Conservation (phyloP, 2,797 vertebrate genomes). For the Delichon dasypus region DNA sequence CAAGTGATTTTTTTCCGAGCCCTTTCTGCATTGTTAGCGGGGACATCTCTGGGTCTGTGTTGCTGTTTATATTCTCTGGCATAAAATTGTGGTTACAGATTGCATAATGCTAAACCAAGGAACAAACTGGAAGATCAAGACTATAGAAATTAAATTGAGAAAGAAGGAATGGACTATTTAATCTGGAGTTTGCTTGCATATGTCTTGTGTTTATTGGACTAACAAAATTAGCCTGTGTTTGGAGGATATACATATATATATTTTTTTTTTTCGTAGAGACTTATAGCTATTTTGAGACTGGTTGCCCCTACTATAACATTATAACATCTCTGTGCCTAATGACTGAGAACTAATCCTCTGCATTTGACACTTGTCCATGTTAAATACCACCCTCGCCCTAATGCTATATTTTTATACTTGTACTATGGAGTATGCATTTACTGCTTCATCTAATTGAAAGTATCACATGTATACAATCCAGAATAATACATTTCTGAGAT, state of each 20-base stretch:
- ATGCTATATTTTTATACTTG: background rate
- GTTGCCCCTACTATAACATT: background rate
- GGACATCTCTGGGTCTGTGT: background rate
- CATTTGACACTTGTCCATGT: background rate
- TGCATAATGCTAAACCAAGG: background rate
- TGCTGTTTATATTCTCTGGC: background rate
- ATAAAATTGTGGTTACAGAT: background rate
- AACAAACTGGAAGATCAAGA: background rate
- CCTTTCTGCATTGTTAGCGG: background rate
- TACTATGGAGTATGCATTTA: background rate
- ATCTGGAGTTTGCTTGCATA: background rate
- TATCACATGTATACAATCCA: background rate
- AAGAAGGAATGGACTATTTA: background rate
- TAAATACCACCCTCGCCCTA: background rate
- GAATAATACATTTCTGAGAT: constrained; percentile 24
- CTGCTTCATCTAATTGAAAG: background rate
- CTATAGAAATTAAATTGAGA: background rate
- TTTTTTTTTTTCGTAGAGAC: background rate
- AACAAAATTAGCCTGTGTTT: background rate
- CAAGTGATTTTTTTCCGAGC: background rate
- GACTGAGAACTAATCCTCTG: background rate
- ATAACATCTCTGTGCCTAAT: background rate
- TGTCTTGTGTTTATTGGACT: background rate
- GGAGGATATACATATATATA: background rate
- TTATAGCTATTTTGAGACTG: background rate